Base-by-base conservation (phyloP, 2,113 vertebrate genomes). In the Rhinolophus ferrumequinum region DNA sequence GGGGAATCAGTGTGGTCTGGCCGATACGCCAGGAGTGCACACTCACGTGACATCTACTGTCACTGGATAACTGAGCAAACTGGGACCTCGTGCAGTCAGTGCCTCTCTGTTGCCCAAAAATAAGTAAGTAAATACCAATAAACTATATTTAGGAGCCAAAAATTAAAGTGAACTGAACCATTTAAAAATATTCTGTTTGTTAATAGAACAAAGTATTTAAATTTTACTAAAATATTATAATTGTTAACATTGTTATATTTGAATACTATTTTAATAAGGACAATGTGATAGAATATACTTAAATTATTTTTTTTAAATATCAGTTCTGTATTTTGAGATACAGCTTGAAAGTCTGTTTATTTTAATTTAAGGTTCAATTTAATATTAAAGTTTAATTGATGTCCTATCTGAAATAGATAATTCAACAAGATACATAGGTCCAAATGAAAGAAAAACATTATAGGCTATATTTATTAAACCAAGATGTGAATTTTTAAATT, bases 1-100 rank as follows among this genome's bases (percentile, higher is more conserved):
- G 98, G 99, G 98, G 8, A 97, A 98, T 24, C 97, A 98, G n/a
- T 99, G 99, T 81, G 99, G 97, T 35, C 97, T 98, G n/a, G 84
- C 33, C 22, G 93, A 99, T 72, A 98, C 98, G 47, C 99, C 98
- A 2, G 99, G 99, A 62, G 98, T 99, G 6, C 99, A 99, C 64
- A 98, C 98, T 0, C 96, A 87, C 80, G 99, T 99, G 87, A 98
- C 98, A 58, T 69, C 67, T 99, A 99, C 92, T 98, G 98, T 9
- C 56, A 98, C 67, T 99, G 99, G 99, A 99, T 99, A 60, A 12
- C 47, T 7, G 70, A 97, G 44, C 93, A 97, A 92, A 98, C 98
- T 0, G 98, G 98, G 38, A 88, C 98, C 94, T 99, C 98, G 98
- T 33, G n/a, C 54, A 76, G 56, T 38, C 35, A 81, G 88, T 4